Evolutionary conservation across 2,113 vertebrate species (phyloP).

Genomic region (Phaethon lepturus): DNA sequence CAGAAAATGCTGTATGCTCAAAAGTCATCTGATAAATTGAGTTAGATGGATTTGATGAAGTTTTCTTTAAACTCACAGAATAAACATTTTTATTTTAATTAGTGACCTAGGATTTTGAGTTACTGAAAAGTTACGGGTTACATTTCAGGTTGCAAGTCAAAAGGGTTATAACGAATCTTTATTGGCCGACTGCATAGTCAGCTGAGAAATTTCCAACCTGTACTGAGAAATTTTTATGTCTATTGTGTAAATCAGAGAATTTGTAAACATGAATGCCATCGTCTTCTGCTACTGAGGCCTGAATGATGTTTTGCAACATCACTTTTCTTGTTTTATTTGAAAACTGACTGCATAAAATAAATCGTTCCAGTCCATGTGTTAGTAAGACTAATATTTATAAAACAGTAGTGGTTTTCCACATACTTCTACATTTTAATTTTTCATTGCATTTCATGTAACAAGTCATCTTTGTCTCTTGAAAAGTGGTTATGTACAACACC

Average conservation of each 20-base stretch:
- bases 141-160: background rate
- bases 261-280: background rate
- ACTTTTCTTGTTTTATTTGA: background rate
- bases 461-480: background rate
- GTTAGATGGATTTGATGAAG: background rate
- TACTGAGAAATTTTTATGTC: background rate
- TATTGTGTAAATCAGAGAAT: background rate
- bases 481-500: background rate
- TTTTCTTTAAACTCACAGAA: background rate
- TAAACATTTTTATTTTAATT: background rate
- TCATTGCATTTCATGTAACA: background rate
- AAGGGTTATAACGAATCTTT: background rate
- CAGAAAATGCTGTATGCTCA: background rate
- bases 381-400: background rate
- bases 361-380: background rate
- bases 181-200: background rate
- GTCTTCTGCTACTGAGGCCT: no score
- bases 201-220: background rate
- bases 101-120: background rate
- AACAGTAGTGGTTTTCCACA: background rate
- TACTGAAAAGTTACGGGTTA: background rate
- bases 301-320: background rate
- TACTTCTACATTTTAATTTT: background rate
- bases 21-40: background rate
- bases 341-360: background rate